phyloP scores from a whole-genome alignment of 2,797 vertebrate genomes.

The Parotocinclus haroldoi region DNA sequence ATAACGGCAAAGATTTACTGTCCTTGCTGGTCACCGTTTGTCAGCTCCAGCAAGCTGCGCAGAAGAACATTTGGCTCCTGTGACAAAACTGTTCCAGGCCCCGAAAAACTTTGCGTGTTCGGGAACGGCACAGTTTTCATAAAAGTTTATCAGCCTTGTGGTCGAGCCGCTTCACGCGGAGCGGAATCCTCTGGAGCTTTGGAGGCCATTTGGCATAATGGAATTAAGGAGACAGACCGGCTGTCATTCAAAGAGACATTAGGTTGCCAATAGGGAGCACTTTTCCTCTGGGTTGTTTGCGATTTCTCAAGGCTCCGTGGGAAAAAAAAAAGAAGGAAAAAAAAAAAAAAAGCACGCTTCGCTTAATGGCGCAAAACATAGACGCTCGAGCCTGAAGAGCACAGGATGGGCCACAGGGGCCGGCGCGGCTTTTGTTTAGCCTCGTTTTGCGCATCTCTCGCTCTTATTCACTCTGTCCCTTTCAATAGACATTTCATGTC shows the following conservation, averaged over 20 bases:
- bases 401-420: not conserved
- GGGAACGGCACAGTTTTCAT: not conserved
- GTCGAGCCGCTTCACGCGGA: slow-evolving; percentile 24
- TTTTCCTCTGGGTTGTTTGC: slow-evolving; percentile 27
- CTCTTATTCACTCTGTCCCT: slow-evolving; percentile 35
- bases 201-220: slow-evolving; percentile 39
- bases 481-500: slow-evolving; percentile 31
- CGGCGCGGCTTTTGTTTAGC: not conserved
- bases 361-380: slow-evolving; percentile 2
- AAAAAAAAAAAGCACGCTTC: slow-evolving; percentile 16
- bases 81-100: slow-evolving; percentile 1
- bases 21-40: slow-evolving; percentile 56
- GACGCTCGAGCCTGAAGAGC: not conserved
- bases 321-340: slow-evolving; percentile 13
- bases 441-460: slow-evolving; percentile 7
- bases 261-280: slow-evolving; percentile 32
- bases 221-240: slow-evolving; percentile 39
- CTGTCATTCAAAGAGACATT: slow-evolving; percentile 45
- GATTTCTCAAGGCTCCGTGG: slow-evolving; percentile 26
- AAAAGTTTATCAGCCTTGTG: slow-evolving; percentile 18
- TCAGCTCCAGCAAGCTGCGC: slow-evolving; percentile 37
- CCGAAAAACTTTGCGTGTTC: not conserved
- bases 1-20: slow-evolving; percentile 60
- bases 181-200: slow-evolving; percentile 39
- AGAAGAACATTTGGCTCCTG: not conserved